Conservation (phyloP, 2,113 vertebrate species). For the Pagrus major region DNA sequence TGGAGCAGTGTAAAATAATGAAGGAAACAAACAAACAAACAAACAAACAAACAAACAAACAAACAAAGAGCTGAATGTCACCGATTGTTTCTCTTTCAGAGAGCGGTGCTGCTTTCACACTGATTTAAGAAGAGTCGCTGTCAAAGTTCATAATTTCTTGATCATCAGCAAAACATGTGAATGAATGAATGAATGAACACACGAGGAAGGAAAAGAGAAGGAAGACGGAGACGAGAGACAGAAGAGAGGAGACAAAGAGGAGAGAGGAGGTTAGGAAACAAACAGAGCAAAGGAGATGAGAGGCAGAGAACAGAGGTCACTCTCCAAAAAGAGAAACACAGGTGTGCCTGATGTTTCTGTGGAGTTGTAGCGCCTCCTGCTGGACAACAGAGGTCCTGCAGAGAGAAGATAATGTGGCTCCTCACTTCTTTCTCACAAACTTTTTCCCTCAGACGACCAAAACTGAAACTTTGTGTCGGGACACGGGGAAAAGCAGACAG, state of each 20-base stretch:
- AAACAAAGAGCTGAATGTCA: conserved; percentile 57
- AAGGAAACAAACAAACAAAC: too few relatives aligned
- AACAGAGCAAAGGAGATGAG: neutral
- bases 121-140: conserved; percentile 62
- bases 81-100: conserved; percentile 73
- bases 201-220: neutral
- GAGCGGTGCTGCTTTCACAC: conserved; percentile 54
- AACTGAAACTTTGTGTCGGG: too few relatives aligned
- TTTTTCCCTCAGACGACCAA: too few relatives aligned
- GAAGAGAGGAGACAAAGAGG: neutral
- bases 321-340: neutral
- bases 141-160: too few relatives aligned
- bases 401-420: neutral
- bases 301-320: neutral
- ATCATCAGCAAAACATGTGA: too few relatives aligned
- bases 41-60: too few relatives aligned
- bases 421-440: neutral
- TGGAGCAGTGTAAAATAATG: too few relatives aligned
- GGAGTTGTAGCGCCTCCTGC: conserved; percentile 1
- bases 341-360: neutral
- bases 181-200: too few relatives aligned
- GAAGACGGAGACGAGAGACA: neutral
- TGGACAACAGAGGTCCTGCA: neutral
- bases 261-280: too few relatives aligned
- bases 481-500: too few relatives aligned